A percentile compares a stretch with the other conserved stretches of the same genome.
These are phyloP conservation scores for Daphoenositta chrysoptera DNA, from an alignment of 2,113 vertebrate genomes.

Conservation along the genomic window DNA sequence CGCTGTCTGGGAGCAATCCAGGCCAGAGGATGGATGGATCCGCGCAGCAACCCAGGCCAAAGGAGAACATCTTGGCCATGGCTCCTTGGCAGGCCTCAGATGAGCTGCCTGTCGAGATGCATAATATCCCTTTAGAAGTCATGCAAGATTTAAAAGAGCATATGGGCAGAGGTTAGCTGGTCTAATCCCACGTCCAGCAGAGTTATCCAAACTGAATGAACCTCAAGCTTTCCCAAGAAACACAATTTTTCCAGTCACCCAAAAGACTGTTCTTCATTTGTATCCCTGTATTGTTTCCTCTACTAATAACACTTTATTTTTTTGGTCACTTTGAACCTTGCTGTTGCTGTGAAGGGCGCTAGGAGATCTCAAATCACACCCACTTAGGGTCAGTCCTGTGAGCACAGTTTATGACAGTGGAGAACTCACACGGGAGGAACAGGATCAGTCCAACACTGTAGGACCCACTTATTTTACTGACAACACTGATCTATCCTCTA, in stretches of 20 bases:
- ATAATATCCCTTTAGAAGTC: neutral
- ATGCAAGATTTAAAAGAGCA: neutral
- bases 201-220: neutral
- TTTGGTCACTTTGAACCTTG: neutral
- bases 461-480: neutral
- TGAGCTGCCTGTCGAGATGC: constrained; percentile 1
- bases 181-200: neutral
- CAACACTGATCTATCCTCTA: neutral
- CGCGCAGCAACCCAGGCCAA: neutral
- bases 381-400: neutral
- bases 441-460: neutral
- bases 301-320: neutral
- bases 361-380: neutral
- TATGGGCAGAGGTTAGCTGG: neutral
- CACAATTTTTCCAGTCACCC: neutral
- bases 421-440: neutral
- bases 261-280: neutral
- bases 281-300: neutral
- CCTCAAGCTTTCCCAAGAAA: neutral
- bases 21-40: neutral
- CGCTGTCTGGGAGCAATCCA: neutral
- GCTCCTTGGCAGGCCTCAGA: neutral
- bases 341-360: neutral
- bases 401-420: neutral
- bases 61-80: neutral